A percentile compares a stretch with the other conserved stretches of the same genome.
Conservation (phyloP, 2,888 invertebrate genomes). For the Aquatica leii region DNA sequence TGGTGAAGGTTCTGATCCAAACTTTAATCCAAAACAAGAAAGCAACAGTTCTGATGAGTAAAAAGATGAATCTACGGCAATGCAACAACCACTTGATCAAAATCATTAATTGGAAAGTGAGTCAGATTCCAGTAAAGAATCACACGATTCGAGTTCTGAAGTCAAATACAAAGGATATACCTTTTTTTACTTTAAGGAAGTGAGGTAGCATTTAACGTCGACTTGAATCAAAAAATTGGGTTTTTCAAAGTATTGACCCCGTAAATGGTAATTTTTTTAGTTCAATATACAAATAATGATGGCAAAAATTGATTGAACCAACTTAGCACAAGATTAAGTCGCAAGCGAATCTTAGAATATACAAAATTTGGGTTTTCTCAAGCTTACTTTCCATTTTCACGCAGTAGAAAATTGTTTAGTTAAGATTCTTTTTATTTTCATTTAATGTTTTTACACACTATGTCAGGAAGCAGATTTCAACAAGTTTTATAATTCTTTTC, state of each 20-base stretch:
- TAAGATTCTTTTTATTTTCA: background rate
- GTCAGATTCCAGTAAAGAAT: background rate
- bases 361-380: background rate
- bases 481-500: background rate
- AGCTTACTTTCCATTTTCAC: background rate
- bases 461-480: no score
- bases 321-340: no score
- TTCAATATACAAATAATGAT: background rate
- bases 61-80: background rate
- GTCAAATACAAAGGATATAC: background rate
- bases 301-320: background rate
- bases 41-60: background rate
- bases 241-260: no score
- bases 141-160: background rate
- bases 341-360: background rate
- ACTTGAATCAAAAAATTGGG: no score
- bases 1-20: background rate
- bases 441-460: background rate
- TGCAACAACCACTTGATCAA: no score
- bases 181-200: background rate
- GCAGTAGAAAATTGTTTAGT: background rate
- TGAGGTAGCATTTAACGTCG: background rate
- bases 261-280: background rate
- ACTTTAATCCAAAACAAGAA: background rate
- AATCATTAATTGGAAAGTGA: background rate